Base-by-base conservation (phyloP, 2,113 vertebrate species). In the Alouatta palliata region DNA sequence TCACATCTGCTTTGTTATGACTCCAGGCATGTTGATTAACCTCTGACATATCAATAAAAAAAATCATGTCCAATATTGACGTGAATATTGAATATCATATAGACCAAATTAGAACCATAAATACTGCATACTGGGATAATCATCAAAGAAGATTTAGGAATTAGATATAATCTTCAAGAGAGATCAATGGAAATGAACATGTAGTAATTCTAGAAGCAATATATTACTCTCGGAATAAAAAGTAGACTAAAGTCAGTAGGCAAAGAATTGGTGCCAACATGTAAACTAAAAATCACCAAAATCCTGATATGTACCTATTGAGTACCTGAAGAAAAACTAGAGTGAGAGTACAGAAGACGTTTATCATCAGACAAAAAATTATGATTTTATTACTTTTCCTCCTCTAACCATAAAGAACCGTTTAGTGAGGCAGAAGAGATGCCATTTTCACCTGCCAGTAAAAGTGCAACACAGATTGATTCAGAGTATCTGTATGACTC, bases 41-140 rank as follows among this genome's bases (percentile, higher is more conserved):
- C 56, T 93, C 47, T 88, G 71, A 91, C 19, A 58, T 81, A 95
- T 23, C 82, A 81, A n/a, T 58, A 85, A 91, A 92, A 95, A 47
- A 70, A 85, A 73, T 45, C 84, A 5, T 82, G 10, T 89, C 49
- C 73, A 91, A 66, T 86, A 64, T 13, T 88, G 27, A 96, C 23
- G 77, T 14, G 47, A 30, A 45, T 43, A 66, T 6, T 87, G 16
- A 89, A 49, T 82, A 86, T 91, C 32, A 81, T 10, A 16, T 32
- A 70, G 32, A 84, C 3, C 45, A 61, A 87, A 35, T 14, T 71
- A 45, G 37, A 90, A 12, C 17, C 27, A 66, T 45, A 58, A 82
- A 16, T 4, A 47, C 27, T 66, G 1, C 11, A 82, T 32, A 19
- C 12, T 79, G 16, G 43, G 7, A 45, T 52, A 86, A 83, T 23